These are phyloP conservation scores for Cyrtorhinus lividipennis DNA, from an alignment of 1,140 invertebrate species.

Conservation along the genomic window DNA sequence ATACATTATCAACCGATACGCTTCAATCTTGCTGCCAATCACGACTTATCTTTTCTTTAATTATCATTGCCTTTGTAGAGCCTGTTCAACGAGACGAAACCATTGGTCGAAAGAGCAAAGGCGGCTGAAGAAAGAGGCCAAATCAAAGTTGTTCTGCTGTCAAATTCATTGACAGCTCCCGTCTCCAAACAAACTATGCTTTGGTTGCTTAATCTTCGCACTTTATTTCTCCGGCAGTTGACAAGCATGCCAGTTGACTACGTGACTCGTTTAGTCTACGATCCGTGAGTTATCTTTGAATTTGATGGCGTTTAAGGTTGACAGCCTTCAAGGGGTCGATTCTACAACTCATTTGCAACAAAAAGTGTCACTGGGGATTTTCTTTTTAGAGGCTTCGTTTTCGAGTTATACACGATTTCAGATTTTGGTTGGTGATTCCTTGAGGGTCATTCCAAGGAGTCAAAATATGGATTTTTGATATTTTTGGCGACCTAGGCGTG, in stretches of 20 bases:
- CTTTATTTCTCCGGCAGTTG: conserved; percentile 89
- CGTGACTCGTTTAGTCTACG: conserved; percentile 92
- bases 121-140: conserved; percentile 73
- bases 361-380: no score
- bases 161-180: conserved; percentile 74
- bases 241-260: conserved; percentile 97
- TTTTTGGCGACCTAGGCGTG: no score
- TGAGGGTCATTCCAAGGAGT: no score
- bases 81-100: conserved; percentile 66
- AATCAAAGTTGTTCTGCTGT: conserved; percentile 88
- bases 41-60: conserved; percentile 9
- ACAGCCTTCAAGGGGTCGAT: no score
- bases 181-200: conserved; percentile 82
- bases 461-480: no score
- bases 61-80: no score
- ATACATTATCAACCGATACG: no score
- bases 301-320: no score
- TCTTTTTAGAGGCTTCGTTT: no score
- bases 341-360: no score
- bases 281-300: conserved; percentile 57
- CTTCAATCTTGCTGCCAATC: no score
- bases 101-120: conserved; percentile 81
- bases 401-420: conserved; percentile 3
- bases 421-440: neutral
- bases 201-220: conserved; percentile 86